Percentiles rank a stretch among this genome's conserved stretches.
phyloP scores from a whole-genome alignment of 1,140 invertebrate species.

The Musca domestica region DNA sequence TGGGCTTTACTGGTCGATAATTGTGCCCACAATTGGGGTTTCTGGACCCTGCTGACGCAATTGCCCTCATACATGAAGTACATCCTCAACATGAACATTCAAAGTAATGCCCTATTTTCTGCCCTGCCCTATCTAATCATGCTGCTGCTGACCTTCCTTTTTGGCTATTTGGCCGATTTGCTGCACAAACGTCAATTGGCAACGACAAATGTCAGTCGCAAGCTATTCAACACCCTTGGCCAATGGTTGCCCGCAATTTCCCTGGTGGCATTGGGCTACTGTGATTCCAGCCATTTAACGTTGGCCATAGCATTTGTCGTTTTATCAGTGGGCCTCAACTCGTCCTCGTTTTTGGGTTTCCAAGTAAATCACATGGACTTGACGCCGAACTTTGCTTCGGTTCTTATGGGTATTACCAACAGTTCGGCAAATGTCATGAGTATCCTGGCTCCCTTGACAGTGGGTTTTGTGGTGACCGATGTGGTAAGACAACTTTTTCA shows the following conservation, averaged over 20 bases:
- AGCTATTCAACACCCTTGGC: conserved; percentile 68
- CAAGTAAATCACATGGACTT: conserved; percentile 72
- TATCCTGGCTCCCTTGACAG: conserved; percentile 66
- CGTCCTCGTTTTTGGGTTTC: conserved; percentile 71
- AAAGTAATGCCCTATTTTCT: conserved; percentile 69
- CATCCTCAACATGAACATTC: conserved; percentile 76
- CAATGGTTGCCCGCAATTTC: conserved; percentile 61
- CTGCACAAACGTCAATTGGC: conserved; percentile 59
- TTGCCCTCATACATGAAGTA: conserved; percentile 88
- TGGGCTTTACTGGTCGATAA: conserved; percentile 83
- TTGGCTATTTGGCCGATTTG: conserved; percentile 65
- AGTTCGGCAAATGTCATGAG: conserved; percentile 70
- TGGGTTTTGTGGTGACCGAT: conserved; percentile 63
- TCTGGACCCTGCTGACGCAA: conserved; percentile 87
- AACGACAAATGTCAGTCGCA: conserved; percentile 59
- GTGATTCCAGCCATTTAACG: conserved; percentile 55
- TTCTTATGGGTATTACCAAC: conserved; percentile 69
- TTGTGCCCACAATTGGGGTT: conserved; percentile 90
- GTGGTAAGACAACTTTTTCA: conserved; percentile 54
- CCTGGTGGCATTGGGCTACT: conserved; percentile 63
- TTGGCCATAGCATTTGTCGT: conserved; percentile 64
- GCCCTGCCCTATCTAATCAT: conserved; percentile 78
- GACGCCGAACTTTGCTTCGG: conserved; percentile 73
- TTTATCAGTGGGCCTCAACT: conserved; percentile 73
- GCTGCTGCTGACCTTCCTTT: conserved; percentile 67